A percentile compares a stretch with the other conserved stretches of the same genome.
These are phyloP conservation scores for Xanthorhoe designata DNA, from an alignment of 2,888 invertebrate species.

Conservation along the genomic window DNA sequence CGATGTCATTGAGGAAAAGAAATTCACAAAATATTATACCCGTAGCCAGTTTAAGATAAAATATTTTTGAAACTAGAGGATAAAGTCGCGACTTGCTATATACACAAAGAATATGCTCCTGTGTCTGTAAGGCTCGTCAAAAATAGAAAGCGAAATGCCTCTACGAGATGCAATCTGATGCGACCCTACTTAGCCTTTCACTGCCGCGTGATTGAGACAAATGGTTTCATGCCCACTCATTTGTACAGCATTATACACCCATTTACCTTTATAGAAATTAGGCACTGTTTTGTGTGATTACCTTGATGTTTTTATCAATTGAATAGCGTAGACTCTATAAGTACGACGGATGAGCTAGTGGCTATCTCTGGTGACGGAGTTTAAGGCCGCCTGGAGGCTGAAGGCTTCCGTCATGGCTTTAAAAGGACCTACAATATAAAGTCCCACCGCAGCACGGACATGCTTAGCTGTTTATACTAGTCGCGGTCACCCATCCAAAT, in stretches of 20 bases:
- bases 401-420: too few relatives aligned
- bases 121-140: slow-evolving; percentile 27
- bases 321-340: neutral
- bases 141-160: slow-evolving; percentile 59
- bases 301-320: neutral
- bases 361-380: too few relatives aligned
- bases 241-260: slow-evolving; percentile 13
- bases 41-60: neutral
- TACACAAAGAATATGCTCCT: neutral
- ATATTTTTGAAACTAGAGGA: neutral
- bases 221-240: slow-evolving; percentile 24
- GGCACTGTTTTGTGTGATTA: neutral
- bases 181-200: slow-evolving; percentile 57
- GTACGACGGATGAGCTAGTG: too few relatives aligned
- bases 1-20: too few relatives aligned
- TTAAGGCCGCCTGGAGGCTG: too few relatives aligned
- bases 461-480: too few relatives aligned
- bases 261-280: slow-evolving; percentile 10
- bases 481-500: too few relatives aligned
- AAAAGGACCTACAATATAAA: too few relatives aligned
- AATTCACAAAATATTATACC: neutral
- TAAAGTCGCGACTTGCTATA: slow-evolving; percentile 28
- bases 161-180: slow-evolving; percentile 55
- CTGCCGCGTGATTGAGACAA: slow-evolving; percentile 44
- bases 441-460: too few relatives aligned